A percentile compares a stretch with the other conserved stretches of the same genome.
Evolutionary conservation across 2,888 invertebrate species (phyloP).

Genomic region (Parasteatoda lunata): DNA sequence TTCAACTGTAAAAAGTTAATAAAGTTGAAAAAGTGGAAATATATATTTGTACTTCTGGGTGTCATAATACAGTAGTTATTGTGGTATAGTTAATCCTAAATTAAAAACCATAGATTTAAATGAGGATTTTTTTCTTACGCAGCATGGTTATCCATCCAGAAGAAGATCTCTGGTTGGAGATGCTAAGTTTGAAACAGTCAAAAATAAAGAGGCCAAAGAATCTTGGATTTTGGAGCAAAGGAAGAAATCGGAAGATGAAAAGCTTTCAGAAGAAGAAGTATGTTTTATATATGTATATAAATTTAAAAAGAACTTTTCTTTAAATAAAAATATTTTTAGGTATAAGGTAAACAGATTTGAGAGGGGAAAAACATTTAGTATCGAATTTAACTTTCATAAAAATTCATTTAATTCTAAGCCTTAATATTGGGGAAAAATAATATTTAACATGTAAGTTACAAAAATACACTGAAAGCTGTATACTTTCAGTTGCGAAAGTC

Average conservation of each 20-base stretch:
- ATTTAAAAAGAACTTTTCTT: not conserved
- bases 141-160: constrained; percentile 98
- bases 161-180: constrained; percentile 97
- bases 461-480: too few species aligned
- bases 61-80: too few species aligned
- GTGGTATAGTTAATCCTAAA: too few species aligned
- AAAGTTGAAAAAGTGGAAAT: too few species aligned
- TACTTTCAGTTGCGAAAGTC: too few species aligned
- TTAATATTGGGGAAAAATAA: too few species aligned
- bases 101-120: not conserved
- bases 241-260: constrained; percentile 70
- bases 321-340: not conserved
- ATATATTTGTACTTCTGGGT: too few species aligned
- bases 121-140: not conserved
- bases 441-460: too few species aligned
- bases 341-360: not conserved
- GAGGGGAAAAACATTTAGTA: not conserved
- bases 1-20: too few species aligned
- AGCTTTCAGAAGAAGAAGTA: constrained; percentile 72
- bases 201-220: constrained; percentile 95
- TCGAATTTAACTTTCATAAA: not conserved
- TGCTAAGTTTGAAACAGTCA: constrained; percentile 96
- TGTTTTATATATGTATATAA: constrained; percentile 12
- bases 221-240: constrained; percentile 80
- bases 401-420: not conserved